Evolutionary conservation across 35 echinoderm and acorn worm species (phyloP).

Genomic region (Apostichopus parvimensis): DNA sequence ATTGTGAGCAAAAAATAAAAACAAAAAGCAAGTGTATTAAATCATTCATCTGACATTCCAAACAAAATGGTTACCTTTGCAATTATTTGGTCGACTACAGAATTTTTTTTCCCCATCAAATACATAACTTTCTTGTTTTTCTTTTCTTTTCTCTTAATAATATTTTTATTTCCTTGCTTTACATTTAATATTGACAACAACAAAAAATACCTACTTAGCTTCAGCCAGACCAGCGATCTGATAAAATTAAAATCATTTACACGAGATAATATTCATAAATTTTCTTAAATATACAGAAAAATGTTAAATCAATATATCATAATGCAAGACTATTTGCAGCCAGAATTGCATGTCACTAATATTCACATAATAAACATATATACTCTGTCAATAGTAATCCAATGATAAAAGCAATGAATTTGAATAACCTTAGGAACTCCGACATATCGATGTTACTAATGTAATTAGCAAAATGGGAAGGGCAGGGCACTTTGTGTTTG

Average conservation of each 20-base stretch:
- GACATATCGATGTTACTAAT: no score
- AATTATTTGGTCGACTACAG: no score
- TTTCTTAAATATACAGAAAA: not conserved
- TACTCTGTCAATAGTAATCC: not conserved
- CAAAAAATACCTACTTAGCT: not conserved
- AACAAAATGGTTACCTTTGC: not conserved
- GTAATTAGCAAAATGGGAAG: no score
- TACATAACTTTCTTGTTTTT: not conserved
- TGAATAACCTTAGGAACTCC: no score
- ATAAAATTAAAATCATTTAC: not conserved
- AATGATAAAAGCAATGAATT: no score
- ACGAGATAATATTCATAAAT: not conserved
- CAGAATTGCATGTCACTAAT: not conserved
- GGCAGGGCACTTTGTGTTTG: no score
- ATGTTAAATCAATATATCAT: not conserved
- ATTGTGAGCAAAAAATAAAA: conserved; percentile 9
- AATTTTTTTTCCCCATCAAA: no score
- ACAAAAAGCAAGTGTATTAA: conserved; percentile 37
- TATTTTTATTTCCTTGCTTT: not conserved
- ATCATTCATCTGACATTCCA: conserved; percentile 45
- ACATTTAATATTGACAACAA: not conserved
- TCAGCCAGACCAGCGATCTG: not conserved
- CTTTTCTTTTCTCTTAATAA: not conserved
- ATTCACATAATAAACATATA: conserved; percentile 10
- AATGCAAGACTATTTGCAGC: not conserved